phyloP scores from a whole-genome alignment of 2,113 vertebrate genomes.

The Notarius quadriscutis region DNA sequence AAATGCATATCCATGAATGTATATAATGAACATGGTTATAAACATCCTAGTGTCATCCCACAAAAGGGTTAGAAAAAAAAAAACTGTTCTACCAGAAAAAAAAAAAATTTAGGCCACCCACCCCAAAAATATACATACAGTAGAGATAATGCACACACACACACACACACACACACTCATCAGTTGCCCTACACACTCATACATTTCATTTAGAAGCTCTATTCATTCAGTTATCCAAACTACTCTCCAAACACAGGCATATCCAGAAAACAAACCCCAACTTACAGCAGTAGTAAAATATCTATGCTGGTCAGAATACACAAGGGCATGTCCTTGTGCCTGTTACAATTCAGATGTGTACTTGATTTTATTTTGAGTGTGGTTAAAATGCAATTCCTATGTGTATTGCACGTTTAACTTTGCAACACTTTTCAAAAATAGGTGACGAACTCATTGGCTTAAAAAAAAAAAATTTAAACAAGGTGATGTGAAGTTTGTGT shows the following conservation, averaged over 20 bases:
- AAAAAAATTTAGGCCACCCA: constrained; percentile 56
- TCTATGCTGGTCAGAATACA: constrained; percentile 59
- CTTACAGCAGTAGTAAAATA: constrained; percentile 76
- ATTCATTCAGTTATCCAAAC: constrained; percentile 68
- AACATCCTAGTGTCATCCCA: constrained; percentile 59
- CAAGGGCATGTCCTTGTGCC: constrained; percentile 43
- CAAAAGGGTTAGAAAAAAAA: constrained; percentile 43
- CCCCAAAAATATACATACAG: constrained; percentile 61
- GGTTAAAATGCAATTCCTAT: background rate
- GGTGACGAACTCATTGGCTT: constrained; percentile 34
- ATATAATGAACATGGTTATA: constrained; percentile 63
- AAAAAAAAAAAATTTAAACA: constrained; percentile 8
- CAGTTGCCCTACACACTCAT: constrained; percentile 48
- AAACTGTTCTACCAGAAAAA: constrained; percentile 41
- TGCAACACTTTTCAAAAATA: constrained; percentile 30
- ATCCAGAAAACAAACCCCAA: constrained; percentile 75
- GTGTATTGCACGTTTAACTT: constrained; percentile 30
- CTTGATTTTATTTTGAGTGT: background rate
- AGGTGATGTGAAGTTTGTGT: background rate
- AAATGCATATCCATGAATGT: constrained; percentile 67
- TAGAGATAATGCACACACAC: constrained; percentile 50
- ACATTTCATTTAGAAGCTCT: constrained; percentile 66
- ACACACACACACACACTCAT: constrained; percentile 46
- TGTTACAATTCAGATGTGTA: constrained; percentile 52
- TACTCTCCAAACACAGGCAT: constrained; percentile 63